Base-by-base conservation (phyloP, 2,888 invertebrate species). In the Campaea margaritaria region DNA sequence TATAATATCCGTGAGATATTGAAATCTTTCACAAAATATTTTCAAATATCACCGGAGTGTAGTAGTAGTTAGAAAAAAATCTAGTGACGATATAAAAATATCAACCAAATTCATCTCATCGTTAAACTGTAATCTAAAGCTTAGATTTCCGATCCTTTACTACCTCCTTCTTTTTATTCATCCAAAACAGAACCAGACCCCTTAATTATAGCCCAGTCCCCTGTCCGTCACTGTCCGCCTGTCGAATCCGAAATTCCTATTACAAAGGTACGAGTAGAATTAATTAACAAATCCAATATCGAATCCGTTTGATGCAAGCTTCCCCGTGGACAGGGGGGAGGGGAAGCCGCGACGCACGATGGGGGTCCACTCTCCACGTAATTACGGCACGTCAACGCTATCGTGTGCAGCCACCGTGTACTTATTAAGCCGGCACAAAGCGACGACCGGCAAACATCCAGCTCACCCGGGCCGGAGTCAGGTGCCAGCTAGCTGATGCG, bases 201-300 rank as follows among this genome's bases (percentile, higher is more conserved):
- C 69, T 75, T 74, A 74, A 78, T 78, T 79, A 77, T 76, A 61
- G 71, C 54, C 62, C 70, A 61, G 59, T 55, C 69, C 67, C 21
- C 69, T 65, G 74, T 69, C 75, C 68, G 73, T 71, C 75, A 70
- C 59, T 72, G 75, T 70, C 74, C 68, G 73, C 52, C 65, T 65
- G 69, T 71, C 73, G 77, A 74, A 74, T 67, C 54, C 60, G 75
- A 70, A 72, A 73, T 75, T 67, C 31, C 21, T 21, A 71, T 74
- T 79, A 79, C 79, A 81, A 78, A 77, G 82, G 82, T n/a, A n/a
- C n/a, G n/a, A n/a, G n/a, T 76, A 77, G 76, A 76, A 79, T 81
- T 83, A 82, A 82, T 82, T 82, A 83, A 81, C 75, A 74, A 75
- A 78, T 78, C 74, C 79, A 74, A 81, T 80, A 80, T 81, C 76